Conservation (phyloP, 2,888 invertebrate species). For the Chaetogeoica ovagalla region DNA sequence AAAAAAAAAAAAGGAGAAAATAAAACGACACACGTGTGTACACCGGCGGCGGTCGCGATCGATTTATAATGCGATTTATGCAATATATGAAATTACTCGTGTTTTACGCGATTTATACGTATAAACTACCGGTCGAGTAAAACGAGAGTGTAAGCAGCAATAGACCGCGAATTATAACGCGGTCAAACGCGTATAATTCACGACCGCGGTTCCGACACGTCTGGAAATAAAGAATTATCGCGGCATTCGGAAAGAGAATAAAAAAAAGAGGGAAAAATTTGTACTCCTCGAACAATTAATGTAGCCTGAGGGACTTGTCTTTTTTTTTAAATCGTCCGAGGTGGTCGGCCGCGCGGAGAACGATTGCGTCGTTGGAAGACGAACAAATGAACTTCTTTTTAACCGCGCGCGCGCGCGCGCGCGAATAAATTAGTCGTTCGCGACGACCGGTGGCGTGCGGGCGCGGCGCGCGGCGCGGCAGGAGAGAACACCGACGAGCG, state of each 20-base stretch:
- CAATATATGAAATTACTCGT: no score
- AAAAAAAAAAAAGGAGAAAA: no score
- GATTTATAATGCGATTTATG: no score
- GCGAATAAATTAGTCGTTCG: slow-evolving; percentile 50
- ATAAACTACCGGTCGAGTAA: no score
- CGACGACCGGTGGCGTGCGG: not conserved
- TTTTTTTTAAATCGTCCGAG: slow-evolving; percentile 39
- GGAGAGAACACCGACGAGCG: not conserved
- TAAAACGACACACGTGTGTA: no score
- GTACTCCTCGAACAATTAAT: slow-evolving; percentile 41
- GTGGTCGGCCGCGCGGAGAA: not conserved
- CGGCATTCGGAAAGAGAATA: not conserved
- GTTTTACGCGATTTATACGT: no score
- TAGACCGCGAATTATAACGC: slow-evolving; percentile 11
- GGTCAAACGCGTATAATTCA: slow-evolving; percentile 42
- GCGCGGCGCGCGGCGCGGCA: no score
- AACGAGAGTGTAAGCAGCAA: no score
- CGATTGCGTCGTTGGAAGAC: not conserved
- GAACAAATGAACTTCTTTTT: slow-evolving; percentile 50
- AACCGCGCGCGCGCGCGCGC: slow-evolving; percentile 37
- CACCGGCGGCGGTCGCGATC: no score
- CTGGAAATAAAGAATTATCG: slow-evolving; percentile 49
- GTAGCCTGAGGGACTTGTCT: slow-evolving; percentile 49
- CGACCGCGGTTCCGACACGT: slow-evolving; percentile 6
- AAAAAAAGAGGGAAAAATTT: slow-evolving; percentile 2